Evolutionary conservation across 2,797 vertebrate genomes (phyloP), one percentile per base, ranked within the genome.

Genomic region (Microcaecilia unicolor): DNA sequence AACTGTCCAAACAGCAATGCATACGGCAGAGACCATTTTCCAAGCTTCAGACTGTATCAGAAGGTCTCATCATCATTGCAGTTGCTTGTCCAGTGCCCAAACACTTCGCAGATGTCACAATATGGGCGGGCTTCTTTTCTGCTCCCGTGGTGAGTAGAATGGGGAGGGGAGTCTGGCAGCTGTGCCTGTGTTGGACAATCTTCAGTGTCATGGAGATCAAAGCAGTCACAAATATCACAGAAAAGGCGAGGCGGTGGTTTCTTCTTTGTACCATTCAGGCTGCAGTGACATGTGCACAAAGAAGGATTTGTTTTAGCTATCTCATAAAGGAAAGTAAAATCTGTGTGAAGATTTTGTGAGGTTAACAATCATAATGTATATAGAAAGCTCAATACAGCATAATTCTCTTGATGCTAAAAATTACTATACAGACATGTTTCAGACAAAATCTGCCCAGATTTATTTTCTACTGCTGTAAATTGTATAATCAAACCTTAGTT

Each of bases 161-260:
- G 95, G 0, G 90, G 91, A 0, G 89, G 86, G 0, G 92, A 85
- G 58, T 94, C 92, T 0, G 85, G 78, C 28, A 86, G 80, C 80
- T 97, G 95, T 1, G 85, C 79, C 80, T 98, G 93, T 1, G 92
- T 97, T 4, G 93, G 95, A 30, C 95, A 98, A 67, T 98, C 93
- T 62, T 97, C 95, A 0, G 92, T 97, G 76, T 98, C 93, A 0
- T 98, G 95, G 28, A 88, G 89, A 46, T 97, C 93, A 3, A 98
- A 97, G 77, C 90, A 90, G 80, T 96, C 95, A 27, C 95, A 98
- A 64, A 97, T 97, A 58, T 97, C 93, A n/a, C 95, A 97, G 86
- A 97, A 98, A 4, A 96, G 88, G 3, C 93, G 93, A 0, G 89
- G 93, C 0, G 77, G 64, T 2, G 55, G 44, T 43, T 92, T 96